Base-by-base conservation (phyloP, 2,113 vertebrate genomes). In the Paramisgurnus dabryanus region DNA sequence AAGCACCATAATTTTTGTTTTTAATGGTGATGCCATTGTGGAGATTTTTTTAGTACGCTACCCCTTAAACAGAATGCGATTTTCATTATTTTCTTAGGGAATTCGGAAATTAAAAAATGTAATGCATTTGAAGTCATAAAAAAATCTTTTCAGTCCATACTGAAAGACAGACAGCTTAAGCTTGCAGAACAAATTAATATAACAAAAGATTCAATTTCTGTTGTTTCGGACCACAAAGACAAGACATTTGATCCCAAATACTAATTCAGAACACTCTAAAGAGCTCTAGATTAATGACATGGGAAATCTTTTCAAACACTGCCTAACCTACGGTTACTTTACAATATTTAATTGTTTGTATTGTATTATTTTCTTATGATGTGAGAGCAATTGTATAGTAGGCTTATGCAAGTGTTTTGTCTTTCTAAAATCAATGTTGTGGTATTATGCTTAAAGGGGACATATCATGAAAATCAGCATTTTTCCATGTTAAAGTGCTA, bases 171-270 rank as follows among this genome's bases (percentile, higher is more conserved):
- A 41, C 50, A 57, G 69, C 8, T 40, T 5, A 72, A 15, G 50
- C 17, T 58, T 41, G 34, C 8, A 18, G 69, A 58, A 43, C 53
- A 72, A 72, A 58, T 40, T 13, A 27, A 55, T 58, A 18, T 34
- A 72, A 72, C 17, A 72, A 72, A 72, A 72, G 5, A 58, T 41
- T n/a, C 34, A 17, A 72, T 17, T 43, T 43, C 69, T 58, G 55
- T 72, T 74, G 40, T 74, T 15, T 45, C 55, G 12, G n/a, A 43
- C 40, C n/a, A 43, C 39, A 43, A 57, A 57, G 69, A 57, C 2
- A 15, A 40, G 2, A 34, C 34, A 7, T 11, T 72, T 12, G 57
- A 41, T 60, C 4, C 1, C 22, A 45, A 73, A 73, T 74, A 60
- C 40, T 61, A 11, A 60, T 27, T 61, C 18, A 15, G 17, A 74